phyloP scores from a whole-genome alignment of 92 coral and sea anemone genomes.

The Palythoa caribaeorum region DNA sequence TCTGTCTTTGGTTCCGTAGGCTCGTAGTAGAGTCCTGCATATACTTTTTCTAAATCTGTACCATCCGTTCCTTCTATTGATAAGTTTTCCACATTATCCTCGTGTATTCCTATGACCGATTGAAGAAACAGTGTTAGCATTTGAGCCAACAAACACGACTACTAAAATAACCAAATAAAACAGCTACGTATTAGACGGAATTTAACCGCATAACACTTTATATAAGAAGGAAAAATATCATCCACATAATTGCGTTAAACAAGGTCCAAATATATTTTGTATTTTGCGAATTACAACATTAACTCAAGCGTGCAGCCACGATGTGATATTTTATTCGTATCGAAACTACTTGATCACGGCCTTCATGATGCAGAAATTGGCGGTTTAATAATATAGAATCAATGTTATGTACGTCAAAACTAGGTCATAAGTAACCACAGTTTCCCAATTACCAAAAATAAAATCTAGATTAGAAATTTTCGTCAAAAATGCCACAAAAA shows the following conservation, averaged over 20 bases:
- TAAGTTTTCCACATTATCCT: background rate
- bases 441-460: background rate
- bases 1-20: conserved; percentile 12
- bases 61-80: conserved; percentile 40
- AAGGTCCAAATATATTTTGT: background rate
- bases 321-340: background rate
- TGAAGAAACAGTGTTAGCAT: background rate
- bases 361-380: conserved; percentile 14
- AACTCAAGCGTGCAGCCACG: background rate
- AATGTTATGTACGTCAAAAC: background rate
- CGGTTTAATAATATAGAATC: conserved; percentile 9
- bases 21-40: conserved; percentile 23
- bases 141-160: background rate
- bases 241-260: conserved; percentile 12
- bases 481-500: background rate
- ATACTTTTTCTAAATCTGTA: conserved; percentile 31
- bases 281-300: conserved; percentile 33
- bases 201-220: background rate
- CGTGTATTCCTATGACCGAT: background rate
- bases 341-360: conserved; percentile 27
- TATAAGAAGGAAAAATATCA: background rate
- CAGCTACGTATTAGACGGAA: background rate
- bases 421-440: background rate
- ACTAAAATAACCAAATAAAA: background rate
- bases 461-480: background rate